These are phyloP conservation scores for Zoanthus sociatus DNA, from an alignment of 92 coral and sea anemone genomes.

Conservation along the genomic window DNA sequence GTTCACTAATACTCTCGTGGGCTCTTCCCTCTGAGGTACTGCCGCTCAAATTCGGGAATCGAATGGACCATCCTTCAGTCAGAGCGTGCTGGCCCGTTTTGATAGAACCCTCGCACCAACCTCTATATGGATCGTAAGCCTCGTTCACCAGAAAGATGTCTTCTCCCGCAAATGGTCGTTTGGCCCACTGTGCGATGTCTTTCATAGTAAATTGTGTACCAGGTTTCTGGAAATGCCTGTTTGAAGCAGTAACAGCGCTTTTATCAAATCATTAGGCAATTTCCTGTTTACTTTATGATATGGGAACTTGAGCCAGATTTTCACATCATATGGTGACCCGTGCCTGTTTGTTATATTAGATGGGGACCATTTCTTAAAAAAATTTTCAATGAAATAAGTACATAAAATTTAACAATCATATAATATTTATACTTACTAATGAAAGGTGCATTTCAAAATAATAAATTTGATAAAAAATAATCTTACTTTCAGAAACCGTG, in stretches of 20 bases:
- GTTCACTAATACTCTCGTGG: not conserved
- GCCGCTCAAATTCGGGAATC: not conserved
- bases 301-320: too few species aligned
- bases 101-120: conserved; percentile 73
- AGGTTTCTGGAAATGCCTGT: conserved; percentile 71
- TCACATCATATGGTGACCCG: too few species aligned
- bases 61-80: conserved; percentile 69
- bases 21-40: not conserved
- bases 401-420: too few species aligned
- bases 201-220: conserved; percentile 62
- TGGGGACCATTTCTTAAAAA: too few species aligned
- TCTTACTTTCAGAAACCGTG: too few species aligned
- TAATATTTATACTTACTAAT: too few species aligned
- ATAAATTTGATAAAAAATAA: too few species aligned
- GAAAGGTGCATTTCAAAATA: too few species aligned
- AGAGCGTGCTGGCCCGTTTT: conserved; percentile 63
- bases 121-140: conserved; percentile 60
- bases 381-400: too few species aligned
- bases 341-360: too few species aligned
- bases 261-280: too few species aligned
- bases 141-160: conserved; percentile 73
- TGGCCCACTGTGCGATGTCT: conserved; percentile 71
- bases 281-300: too few species aligned
- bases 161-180: conserved; percentile 61
- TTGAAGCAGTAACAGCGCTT: not conserved